Percentiles rank a stretch among this genome's conserved stretches.
phyloP scores from a whole-genome alignment of 1,140 invertebrate species.

The Ceratosolen solmsi region DNA sequence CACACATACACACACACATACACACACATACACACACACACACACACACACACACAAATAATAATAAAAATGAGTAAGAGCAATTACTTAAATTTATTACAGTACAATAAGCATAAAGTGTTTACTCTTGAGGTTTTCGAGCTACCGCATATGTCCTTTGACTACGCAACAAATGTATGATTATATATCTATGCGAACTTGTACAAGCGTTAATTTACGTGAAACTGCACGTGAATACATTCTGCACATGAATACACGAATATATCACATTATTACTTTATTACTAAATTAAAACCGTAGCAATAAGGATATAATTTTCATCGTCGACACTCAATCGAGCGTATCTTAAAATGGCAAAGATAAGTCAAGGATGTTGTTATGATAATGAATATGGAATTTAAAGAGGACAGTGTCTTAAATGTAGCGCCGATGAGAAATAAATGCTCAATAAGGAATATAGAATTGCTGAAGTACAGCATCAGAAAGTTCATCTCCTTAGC shows the following conservation, averaged over 20 bases:
- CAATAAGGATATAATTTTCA: too few species aligned
- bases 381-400: not conserved
- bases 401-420: not conserved
- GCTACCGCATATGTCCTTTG: not conserved
- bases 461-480: too few species aligned
- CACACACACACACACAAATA: not conserved
- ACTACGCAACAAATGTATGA: not conserved
- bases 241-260: not conserved
- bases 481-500: not conserved
- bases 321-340: too few species aligned
- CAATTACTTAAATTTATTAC: slow-evolving; percentile 24
- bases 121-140: not conserved
- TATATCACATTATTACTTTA: not conserved
- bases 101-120: slow-evolving; percentile 21
- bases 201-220: not conserved
- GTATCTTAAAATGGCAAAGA: not conserved
- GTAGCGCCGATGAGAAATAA: not conserved
- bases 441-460: not conserved
- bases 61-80: slow-evolving; percentile 6
- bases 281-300: not conserved
- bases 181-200: not conserved
- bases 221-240: not conserved
- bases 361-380: not conserved
- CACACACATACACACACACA: not conserved
- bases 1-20: not conserved